phyloP scores from a whole-genome alignment of 2,888 invertebrate genomes.

The Caenorhabditis virilis region DNA sequence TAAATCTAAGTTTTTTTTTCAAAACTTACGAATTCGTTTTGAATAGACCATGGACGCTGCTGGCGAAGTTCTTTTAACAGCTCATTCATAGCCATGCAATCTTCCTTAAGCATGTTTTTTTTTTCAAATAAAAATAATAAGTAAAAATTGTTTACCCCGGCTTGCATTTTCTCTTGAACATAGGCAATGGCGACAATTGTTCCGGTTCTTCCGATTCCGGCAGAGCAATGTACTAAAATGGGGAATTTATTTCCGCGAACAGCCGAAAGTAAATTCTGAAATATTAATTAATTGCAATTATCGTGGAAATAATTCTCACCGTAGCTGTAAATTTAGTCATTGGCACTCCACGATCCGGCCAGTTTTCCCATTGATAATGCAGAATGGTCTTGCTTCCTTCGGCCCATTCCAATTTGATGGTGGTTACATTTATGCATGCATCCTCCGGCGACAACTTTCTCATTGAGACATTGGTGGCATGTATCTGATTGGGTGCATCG shows the following conservation, averaged over 20 bases:
- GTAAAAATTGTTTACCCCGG: slow-evolving; percentile 12
- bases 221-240: slow-evolving; percentile 55
- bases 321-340: slow-evolving; percentile 23
- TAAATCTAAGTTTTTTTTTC: too few species aligned
- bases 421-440: slow-evolving; percentile 19
- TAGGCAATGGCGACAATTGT: slow-evolving; percentile 53
- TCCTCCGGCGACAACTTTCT: slow-evolving; percentile 19
- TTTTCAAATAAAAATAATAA: too few species aligned
- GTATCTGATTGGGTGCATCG: slow-evolving; percentile 21
- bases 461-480: slow-evolving; percentile 11
- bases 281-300: too few species aligned
- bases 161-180: slow-evolving; percentile 33
- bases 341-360: slow-evolving; percentile 52
- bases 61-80: slow-evolving; percentile 38
- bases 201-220: slow-evolving; percentile 55
- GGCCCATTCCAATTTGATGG: slow-evolving; percentile 24
- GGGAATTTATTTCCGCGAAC: slow-evolving; percentile 39
- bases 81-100: slow-evolving; percentile 35
- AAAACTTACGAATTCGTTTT: slow-evolving; percentile 40
- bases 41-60: slow-evolving; percentile 48
- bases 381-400: slow-evolving; percentile 22
- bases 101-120: too few species aligned
- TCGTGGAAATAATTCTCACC: slow-evolving; percentile 6
- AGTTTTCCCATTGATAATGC: slow-evolving; percentile 52
- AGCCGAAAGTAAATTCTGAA: slow-evolving; percentile 28